These are phyloP conservation scores for Loris lydekkerianus DNA, from an alignment of 2,797 vertebrate species.

Conservation along the genomic window DNA sequence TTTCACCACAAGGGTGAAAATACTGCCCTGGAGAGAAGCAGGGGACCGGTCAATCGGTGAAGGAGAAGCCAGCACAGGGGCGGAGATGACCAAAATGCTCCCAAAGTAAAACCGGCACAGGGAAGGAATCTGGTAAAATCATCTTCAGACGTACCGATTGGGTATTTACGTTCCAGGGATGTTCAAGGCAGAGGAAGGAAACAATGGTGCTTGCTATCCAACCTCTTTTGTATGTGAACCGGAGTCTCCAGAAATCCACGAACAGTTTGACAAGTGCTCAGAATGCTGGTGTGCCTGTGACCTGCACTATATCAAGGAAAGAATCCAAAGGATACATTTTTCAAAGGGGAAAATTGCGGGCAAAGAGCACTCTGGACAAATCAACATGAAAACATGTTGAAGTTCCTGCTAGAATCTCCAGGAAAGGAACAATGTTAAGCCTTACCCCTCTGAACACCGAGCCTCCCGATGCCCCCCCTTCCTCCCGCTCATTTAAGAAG, in stretches of 20 bases:
- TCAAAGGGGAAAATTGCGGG: conserved; percentile 80
- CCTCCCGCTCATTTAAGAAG: conserved; percentile 85
- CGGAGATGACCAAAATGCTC: neutral
- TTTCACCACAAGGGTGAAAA: fast-evolving
- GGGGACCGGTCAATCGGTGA: too few species aligned
- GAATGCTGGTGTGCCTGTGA: conserved; percentile 12
- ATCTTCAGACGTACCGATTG: neutral
- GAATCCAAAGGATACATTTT: conserved; percentile 75
- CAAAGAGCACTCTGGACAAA: conserved; percentile 81
- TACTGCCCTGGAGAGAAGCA: neutral
- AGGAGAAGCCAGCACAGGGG: neutral
- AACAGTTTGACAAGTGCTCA: conserved; percentile 72
- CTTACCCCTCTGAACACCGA: conserved; percentile 79
- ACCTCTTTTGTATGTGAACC: neutral
- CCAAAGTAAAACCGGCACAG: neutral
- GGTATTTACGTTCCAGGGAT: conserved; percentile 38
- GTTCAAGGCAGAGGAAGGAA: conserved; percentile 36
- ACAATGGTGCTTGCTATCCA: neutral
- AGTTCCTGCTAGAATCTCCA: conserved; percentile 80
- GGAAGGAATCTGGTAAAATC: conserved; percentile 8
- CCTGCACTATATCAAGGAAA: conserved; percentile 54
- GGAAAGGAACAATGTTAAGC: conserved; percentile 85
- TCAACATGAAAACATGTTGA: conserved; percentile 82
- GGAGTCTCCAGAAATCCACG: neutral
- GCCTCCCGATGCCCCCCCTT: conserved; percentile 81